These are phyloP conservation scores for Semotilus atromaculatus DNA, from an alignment of 2,797 vertebrate genomes.

Conservation along the genomic window DNA sequence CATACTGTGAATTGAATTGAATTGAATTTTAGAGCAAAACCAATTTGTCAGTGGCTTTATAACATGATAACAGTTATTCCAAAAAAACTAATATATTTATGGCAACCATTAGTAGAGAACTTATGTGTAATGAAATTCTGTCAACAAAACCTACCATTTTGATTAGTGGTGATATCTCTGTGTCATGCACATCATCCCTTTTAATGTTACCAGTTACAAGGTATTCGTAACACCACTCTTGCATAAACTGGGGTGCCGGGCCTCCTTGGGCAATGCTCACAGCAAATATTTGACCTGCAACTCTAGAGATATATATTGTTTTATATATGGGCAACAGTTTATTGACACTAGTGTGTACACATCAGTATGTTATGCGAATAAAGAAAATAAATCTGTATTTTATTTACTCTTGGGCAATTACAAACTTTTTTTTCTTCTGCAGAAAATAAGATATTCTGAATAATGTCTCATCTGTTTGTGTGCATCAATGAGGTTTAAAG, in stretches of 20 bases:
- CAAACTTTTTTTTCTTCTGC: too few relatives aligned
- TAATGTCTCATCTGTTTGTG: neutral
- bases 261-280: slow-evolving; percentile 41
- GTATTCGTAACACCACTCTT: slow-evolving; percentile 34
- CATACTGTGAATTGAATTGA: too few relatives aligned
- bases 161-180: slow-evolving; percentile 8
- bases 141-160: slow-evolving; percentile 2
- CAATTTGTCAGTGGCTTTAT: neutral
- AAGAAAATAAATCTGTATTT: too few relatives aligned
- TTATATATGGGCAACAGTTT: neutral
- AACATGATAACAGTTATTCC: neutral
- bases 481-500: neutral
- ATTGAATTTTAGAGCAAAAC: neutral
- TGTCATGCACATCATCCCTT: neutral
- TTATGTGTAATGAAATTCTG: neutral
- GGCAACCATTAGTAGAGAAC: neutral
- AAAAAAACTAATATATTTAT: neutral
- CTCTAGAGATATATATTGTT: slow-evolving; percentile 8
- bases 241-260: slow-evolving; percentile 6
- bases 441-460: too few relatives aligned
- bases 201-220: slow-evolving; percentile 15
- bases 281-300: slow-evolving; percentile 43
- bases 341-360: too few relatives aligned
- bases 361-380: too few relatives aligned
- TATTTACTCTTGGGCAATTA: too few relatives aligned